Evolutionary conservation across 2,113 vertebrate species (phyloP).

Genomic region (Diadophis punctatus): DNA sequence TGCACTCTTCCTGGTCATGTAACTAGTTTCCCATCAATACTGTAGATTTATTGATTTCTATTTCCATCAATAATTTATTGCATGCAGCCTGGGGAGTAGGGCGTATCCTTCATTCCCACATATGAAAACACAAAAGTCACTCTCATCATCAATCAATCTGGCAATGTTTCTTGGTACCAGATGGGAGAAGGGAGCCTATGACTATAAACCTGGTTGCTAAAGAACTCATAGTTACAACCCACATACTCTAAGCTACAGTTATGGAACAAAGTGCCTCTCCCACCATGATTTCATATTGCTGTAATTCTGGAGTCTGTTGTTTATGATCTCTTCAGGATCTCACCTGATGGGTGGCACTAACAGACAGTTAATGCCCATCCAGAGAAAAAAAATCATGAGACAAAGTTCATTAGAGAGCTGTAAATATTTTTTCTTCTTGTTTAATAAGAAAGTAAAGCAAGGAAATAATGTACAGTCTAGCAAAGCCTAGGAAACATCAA

Average conservation of each 20-base stretch:
- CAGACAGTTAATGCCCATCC: neutral
- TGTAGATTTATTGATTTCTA: no score
- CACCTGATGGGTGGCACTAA: neutral
- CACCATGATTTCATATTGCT: neutral
- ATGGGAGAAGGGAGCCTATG: neutral
- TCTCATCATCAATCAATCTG: neutral
- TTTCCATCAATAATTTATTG: neutral
- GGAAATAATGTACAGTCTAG: neutral
- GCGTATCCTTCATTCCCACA: neutral
- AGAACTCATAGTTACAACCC: neutral
- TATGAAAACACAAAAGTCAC: neutral
- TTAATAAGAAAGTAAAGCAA: neutral
- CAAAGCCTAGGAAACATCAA: neutral
- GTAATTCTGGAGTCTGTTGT: neutral
- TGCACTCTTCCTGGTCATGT: neutral
- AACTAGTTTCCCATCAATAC: neutral
- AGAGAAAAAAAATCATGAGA: neutral
- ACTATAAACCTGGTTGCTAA: neutral
- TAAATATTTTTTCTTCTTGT: neutral
- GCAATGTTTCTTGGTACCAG: neutral
- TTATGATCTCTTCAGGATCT: neutral
- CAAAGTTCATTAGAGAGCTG: neutral
- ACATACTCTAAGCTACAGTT: neutral
- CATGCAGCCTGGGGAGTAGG: neutral
- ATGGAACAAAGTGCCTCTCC: neutral